Evolutionary conservation across 2,113 vertebrate genomes (phyloP), one percentile per base, ranked within the genome.

Genomic region (Origma solitaria): DNA sequence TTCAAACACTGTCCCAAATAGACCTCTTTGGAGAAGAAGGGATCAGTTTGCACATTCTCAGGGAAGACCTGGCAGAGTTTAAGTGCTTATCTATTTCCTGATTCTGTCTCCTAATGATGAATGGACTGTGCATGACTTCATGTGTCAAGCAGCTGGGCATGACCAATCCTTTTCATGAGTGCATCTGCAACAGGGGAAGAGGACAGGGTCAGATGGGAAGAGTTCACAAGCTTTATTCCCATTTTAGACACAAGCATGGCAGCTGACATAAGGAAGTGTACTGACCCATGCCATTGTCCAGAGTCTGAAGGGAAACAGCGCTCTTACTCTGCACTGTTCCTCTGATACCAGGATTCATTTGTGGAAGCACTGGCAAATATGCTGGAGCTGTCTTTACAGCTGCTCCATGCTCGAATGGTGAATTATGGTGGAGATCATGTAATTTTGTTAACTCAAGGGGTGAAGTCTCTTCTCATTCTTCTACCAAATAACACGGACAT

Each of bases 91-190:
- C 35, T 44, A 2, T 49, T 78, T 79, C 37, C 28, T 70, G 42
- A 53, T 37, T 86, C 16, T 62, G 12, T 49, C 37, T 61, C 15
- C n/a, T 49, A 21, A 27, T 21, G 21, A 82, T 24, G 28, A 70
- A 49, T n/a, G 42, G 27, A 57, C 31, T 25, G 37, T 30, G n/a
- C 18, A 35, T 15, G 22, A 31, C 28, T 27, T 49, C 28, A 20
- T 0, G 0, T 4, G 2, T 4, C 1, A 0, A 86, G 66, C 24
- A 80, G n/a, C 56, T 62, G 35, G 23, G 15, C 22, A 54, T 15
- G 19, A 57, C 24, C 60, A 23, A 28, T 12, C 13, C 7, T 86
- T 57, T 40, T 27, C 11, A 38, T 18, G 14, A 54, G 7, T n/a
- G 38, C 33, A 40, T 31, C 37, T 51, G 24, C 33, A 81, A 50